Conservation (phyloP, 2,888 invertebrate genomes). For the Mechanitis messenoides region DNA sequence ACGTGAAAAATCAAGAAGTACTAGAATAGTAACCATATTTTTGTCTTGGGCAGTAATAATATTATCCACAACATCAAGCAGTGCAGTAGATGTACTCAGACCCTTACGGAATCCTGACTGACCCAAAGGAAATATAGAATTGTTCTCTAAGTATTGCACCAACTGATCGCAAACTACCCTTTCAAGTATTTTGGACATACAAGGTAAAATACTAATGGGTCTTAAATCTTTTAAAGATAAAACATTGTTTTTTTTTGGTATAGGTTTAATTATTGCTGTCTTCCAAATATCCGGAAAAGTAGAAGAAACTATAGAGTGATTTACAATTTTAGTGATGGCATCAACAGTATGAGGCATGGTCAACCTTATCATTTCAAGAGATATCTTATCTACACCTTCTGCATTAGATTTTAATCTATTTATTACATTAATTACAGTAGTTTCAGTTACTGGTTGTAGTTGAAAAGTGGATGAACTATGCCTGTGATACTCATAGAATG, state of each 20-base stretch:
- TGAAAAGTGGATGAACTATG: no score
- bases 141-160: neutral
- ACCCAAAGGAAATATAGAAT: neutral
- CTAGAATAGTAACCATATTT: conserved; percentile 3
- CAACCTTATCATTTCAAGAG: no score
- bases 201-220: conserved; percentile 10
- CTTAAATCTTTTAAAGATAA: neutral
- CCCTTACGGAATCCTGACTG: conserved; percentile 9
- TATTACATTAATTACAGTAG: no score
- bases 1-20: conserved; percentile 4
- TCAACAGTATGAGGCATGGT: no score
- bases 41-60: neutral
- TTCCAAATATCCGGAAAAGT: neutral
- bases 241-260: neutral
- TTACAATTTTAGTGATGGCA: no score
- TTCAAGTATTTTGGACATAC: conserved; percentile 5
- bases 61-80: neutral
- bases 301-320: neutral
- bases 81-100: neutral
- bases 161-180: conserved; percentile 8
- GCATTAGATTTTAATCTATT: no score
- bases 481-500: no score
- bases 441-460: no score
- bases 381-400: no score
- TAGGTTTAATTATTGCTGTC: neutral